Base-by-base conservation (phyloP, 2,113 vertebrate genomes). In the Crotalus horridus region DNA sequence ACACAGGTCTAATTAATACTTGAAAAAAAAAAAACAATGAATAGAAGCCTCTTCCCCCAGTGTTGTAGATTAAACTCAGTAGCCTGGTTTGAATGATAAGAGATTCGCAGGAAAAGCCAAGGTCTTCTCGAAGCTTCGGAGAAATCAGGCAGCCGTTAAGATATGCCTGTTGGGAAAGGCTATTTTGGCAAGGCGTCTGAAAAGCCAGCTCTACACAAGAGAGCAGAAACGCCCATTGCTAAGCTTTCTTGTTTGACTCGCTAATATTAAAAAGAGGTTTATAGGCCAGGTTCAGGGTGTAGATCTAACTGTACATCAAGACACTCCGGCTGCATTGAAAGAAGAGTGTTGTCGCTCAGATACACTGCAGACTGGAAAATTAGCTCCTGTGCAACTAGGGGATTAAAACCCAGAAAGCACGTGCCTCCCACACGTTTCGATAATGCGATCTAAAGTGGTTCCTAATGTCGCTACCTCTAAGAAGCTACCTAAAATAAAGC, bases 21-120 rank as follows among this genome's bases (percentile, higher is more conserved):
- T 1, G 15, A 51, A 4, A 2, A 51, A 1, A 1, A 0, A 1
- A 43, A 43, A 39, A 29, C 21, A 86, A 61, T 59, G 74, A 29
- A 5, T 58, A 21, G 64, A 89, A 92, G 88, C 46, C 85, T 87
- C 58, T 92, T 91, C 87, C 64, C 88, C 89, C 11, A 29, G 85
- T 46, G 12, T 91, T 88, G 92, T 43, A 87, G 90, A 93, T 89
- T 91, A 94, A 81, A 92, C 88, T 96, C 88, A 1, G 29, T 20
- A 91, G 89, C 93, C 89, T 0, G 0, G 92, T 91, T 1, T 0
- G 90, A 89, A 91, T 29, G 89, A 93, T 54, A 88, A 93, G 93
- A 94, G 95, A 95, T 0, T 92, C 95, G 92, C 92, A 95, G 94
- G 91, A 95, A 96, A 94, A 96, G 58, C 59, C 74, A 64, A 95